Evolutionary conservation across 1,140 invertebrate species (phyloP).

Genomic region (Mya arenaria): DNA sequence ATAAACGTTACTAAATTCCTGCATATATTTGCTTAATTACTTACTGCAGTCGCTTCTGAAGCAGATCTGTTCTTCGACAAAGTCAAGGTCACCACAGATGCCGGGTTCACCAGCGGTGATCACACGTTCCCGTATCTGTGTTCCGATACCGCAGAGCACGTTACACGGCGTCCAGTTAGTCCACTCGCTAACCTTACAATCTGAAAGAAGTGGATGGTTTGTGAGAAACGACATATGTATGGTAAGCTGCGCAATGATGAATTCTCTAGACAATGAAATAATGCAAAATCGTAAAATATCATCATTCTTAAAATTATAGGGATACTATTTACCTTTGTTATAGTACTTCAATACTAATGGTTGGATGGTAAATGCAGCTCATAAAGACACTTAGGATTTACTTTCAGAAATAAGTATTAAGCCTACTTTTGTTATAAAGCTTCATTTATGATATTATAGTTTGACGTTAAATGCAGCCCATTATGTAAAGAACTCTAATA

Average conservation of each 20-base stretch:
- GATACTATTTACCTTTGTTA: background rate
- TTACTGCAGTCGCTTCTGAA: slow-evolving; percentile 14
- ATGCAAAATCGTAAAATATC: background rate
- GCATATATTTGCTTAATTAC: too few species aligned
- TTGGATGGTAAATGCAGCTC: too few species aligned
- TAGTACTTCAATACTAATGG: too few species aligned
- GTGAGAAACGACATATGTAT: background rate
- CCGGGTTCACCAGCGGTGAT: background rate
- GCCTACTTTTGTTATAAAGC: background rate
- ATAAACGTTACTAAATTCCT: too few species aligned
- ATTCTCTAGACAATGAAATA: background rate
- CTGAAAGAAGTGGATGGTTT: background rate
- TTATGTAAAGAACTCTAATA: background rate
- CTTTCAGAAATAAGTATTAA: background rate
- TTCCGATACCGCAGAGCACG: slow-evolving; percentile 9
- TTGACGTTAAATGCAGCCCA: background rate
- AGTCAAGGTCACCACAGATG: background rate
- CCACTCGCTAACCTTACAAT: slow-evolving; percentile 43
- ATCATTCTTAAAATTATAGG: background rate
- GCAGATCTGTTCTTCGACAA: background rate
- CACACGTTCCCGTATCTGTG: background rate
- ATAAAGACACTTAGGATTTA: background rate
- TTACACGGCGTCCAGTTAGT: slow-evolving; percentile 1
- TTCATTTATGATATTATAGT: background rate
- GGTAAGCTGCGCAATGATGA: background rate